These are phyloP conservation scores for Delia radicum DNA, from an alignment of 1,140 invertebrate species.

Conservation along the genomic window DNA sequence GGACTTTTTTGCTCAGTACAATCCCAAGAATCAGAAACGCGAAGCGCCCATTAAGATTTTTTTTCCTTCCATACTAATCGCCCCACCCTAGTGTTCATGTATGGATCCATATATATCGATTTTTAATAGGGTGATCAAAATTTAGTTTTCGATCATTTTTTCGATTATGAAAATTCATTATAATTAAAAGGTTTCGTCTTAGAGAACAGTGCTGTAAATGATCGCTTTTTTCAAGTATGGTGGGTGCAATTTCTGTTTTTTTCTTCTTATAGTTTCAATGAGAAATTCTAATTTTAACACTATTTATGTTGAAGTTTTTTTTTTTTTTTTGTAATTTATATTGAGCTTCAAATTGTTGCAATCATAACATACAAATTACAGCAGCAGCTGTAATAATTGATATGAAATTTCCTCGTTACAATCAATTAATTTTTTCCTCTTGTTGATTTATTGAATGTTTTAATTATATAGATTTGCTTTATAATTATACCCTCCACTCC, in stretches of 20 bases:
- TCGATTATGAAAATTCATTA: too few species aligned
- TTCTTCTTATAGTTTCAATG: neutral
- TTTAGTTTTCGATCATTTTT: neutral
- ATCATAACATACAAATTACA: neutral
- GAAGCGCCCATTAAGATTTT: too few species aligned
- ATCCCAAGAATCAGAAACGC: too few species aligned
- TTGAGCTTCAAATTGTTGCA: neutral
- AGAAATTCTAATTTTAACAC: neutral
- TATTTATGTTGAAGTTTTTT: neutral
- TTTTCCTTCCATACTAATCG: too few species aligned
- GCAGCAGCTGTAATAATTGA: slow-evolving; percentile 4
- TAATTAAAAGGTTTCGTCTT: too few species aligned
- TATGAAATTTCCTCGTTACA: neutral
- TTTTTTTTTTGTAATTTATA: neutral
- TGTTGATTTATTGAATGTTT: neutral
- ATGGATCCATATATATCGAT: too few species aligned
- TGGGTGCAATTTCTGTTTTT: neutral
- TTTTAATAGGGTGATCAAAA: too few species aligned
- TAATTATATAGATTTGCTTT: neutral
- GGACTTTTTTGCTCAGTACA: too few species aligned
- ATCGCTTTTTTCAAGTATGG: neutral
- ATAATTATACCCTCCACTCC: too few species aligned
- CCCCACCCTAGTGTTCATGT: too few species aligned
- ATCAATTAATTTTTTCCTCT: neutral
- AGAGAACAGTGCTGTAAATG: too few species aligned